Conservation (phyloP, 2,888 invertebrate species). For the Acanthococcus lagerstroemiae region DNA sequence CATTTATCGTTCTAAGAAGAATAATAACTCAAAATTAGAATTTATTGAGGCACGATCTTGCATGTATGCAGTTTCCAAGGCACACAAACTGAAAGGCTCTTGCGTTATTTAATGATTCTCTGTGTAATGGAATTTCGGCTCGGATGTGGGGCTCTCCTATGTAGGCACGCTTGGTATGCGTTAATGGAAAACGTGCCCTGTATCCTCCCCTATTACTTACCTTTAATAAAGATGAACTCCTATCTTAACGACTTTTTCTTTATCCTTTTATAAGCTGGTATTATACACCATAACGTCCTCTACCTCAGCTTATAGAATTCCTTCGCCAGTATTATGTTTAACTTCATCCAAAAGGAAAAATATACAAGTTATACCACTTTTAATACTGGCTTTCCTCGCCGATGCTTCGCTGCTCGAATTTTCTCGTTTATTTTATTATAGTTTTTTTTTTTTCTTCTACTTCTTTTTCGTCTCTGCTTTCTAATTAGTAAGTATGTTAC, state of each 20-base stretch:
- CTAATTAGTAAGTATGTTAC: too few relatives aligned
- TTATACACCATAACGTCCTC: constrained; percentile 19
- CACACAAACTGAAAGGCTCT: constrained; percentile 5
- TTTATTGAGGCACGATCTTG: constrained; percentile 24
- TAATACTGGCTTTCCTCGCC: background rate
- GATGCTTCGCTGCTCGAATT: background rate
- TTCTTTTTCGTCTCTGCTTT: background rate
- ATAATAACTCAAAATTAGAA: constrained; percentile 30
- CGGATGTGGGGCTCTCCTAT: constrained; percentile 22
- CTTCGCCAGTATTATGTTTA: constrained; percentile 20
- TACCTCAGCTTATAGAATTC: constrained; percentile 26
- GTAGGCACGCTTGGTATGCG: constrained; percentile 30
- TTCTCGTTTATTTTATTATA: background rate
- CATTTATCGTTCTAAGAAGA: constrained; percentile 20
- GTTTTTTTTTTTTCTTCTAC: background rate
- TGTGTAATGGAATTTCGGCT: constrained; percentile 24
- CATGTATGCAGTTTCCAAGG: constrained; percentile 25
- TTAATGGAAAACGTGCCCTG: constrained; percentile 31
- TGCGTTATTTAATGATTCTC: constrained; percentile 23
- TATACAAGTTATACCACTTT: constrained; percentile 15
- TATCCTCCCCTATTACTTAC: constrained; percentile 30
- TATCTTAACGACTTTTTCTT: constrained; percentile 31
- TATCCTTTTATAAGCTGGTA: constrained; percentile 28
- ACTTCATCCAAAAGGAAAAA: constrained; percentile 19
- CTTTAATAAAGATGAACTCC: constrained; percentile 30